These are phyloP conservation scores for Propithecus perrieri DNA, from an alignment of 2,797 vertebrate genomes.

Conservation along the genomic window DNA sequence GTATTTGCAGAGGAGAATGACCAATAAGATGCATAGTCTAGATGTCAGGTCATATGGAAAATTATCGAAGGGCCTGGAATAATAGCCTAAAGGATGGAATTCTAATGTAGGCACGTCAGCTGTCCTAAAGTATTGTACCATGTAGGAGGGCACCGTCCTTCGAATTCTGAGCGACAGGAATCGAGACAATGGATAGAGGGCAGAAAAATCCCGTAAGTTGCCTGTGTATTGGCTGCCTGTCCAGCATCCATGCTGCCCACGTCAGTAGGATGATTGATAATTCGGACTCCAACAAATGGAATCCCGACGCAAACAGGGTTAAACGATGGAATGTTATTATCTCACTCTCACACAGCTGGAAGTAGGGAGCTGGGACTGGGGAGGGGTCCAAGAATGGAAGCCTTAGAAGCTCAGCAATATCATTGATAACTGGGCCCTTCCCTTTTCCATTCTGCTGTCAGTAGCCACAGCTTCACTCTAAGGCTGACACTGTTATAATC, in stretches of 20 bases:
- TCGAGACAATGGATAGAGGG: not conserved
- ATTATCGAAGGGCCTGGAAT: not conserved
- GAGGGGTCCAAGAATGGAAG: not conserved
- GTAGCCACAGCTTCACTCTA: not conserved
- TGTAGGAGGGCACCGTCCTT: not conserved
- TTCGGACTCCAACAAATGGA: not conserved
- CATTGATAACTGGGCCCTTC: not conserved
- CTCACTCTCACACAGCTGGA: not conserved
- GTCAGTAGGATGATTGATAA: not conserved
- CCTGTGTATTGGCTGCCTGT: not conserved
- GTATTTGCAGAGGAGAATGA: not conserved
- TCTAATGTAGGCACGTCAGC: not conserved
- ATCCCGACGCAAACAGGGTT: not conserved
- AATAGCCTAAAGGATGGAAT: not conserved
- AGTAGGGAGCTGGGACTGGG: not conserved
- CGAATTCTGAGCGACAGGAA: not conserved
- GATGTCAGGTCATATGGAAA: not conserved
- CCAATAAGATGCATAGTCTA: not conserved
- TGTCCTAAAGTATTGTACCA: not conserved
- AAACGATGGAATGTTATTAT: not conserved
- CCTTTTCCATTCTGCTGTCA: not conserved
- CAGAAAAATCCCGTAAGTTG: not conserved
- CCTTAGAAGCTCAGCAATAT: not conserved
- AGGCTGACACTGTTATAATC: not conserved
- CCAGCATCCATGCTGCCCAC: not conserved